Base-by-base conservation (phyloP, 2,888 invertebrate genomes). In the Sericinus montela region DNA sequence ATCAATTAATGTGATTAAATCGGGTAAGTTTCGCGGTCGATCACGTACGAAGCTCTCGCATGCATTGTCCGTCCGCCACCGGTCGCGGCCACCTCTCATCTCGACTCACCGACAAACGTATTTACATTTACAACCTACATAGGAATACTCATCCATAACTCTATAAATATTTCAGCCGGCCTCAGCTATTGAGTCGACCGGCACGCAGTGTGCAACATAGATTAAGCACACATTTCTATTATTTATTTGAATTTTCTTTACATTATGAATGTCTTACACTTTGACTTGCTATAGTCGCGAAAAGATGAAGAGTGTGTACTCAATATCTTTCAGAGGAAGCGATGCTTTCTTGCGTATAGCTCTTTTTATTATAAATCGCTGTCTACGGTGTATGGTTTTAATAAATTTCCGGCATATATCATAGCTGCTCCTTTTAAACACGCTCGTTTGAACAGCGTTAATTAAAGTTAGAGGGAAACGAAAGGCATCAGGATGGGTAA, bases 1-100 rank as follows among this genome's bases (percentile, higher is more conserved):
- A 74, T 80, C 81, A 84, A 83, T 85, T 84, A 83, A 80, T 76
- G 68, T 80, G 75, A 80, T 83, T 79, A 80, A 79, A 83, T 76
- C 72, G 75, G 78, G 73, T 72, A 74, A 76, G 75, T 75, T 75
- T 68, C 60, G 69, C 73, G 72, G 66, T 66, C 74, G 74, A 79
- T 80, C 85, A 84, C 84, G 85, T 85, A 71, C 76, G 51, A 40
- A 58, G 57, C 62, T 74, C 69, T 67, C 71, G 64, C 64, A 61
- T 65, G 58, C 63, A 65, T 67, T 66, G 71, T 69, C 62, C 68
- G 57, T 54, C 47, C 54, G 52, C 52, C 54, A 48, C 42, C 36
- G 34, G 55, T 39, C 25, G 51, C 36, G 35, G 56, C 42, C 38
- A 39, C 15, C 51, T 48, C 51, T 48, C 48, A 37, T 42, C 51